These are phyloP conservation scores for Drosophila yooni DNA, from an alignment of 2,888 invertebrate species.

Conservation along the genomic window DNA sequence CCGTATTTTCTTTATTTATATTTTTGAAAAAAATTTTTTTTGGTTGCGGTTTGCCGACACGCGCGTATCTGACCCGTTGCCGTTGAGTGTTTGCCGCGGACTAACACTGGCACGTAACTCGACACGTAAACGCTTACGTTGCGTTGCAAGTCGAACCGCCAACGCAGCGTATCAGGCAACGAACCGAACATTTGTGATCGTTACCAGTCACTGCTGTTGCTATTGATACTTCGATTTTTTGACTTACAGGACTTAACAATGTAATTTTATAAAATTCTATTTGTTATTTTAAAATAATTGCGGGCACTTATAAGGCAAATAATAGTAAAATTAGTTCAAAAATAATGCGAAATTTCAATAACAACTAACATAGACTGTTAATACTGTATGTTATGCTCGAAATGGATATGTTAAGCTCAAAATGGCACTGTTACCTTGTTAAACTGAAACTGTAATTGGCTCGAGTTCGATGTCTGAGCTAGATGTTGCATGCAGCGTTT, in stretches of 20 bases:
- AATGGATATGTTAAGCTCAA: slow-evolving; percentile 49
- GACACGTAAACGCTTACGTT: slow-evolving; percentile 55
- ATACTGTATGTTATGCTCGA: slow-evolving; percentile 37
- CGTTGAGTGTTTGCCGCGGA: slow-evolving; percentile 69
- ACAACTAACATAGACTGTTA: slow-evolving; percentile 13
- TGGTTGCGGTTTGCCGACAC: slow-evolving; percentile 60
- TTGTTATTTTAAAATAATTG: background rate
- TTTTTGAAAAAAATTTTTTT: slow-evolving; percentile 34
- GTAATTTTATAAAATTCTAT: background rate
- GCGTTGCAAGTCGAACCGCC: slow-evolving; percentile 57
- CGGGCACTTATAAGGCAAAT: background rate
- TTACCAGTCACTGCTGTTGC: slow-evolving; percentile 27
- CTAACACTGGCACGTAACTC: slow-evolving; percentile 52
- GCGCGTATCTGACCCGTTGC: slow-evolving; percentile 70
- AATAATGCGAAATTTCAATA: slow-evolving; percentile 12
- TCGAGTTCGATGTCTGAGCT: slow-evolving; percentile 44
- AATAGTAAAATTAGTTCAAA: background rate
- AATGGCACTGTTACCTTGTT: slow-evolving; percentile 42
- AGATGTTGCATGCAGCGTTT: slow-evolving; percentile 40
- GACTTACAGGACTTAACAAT: no score
- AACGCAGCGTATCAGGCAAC: slow-evolving; percentile 49
- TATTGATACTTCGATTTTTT: background rate
- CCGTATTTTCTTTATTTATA: slow-evolving; percentile 25
- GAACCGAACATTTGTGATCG: slow-evolving; percentile 34
- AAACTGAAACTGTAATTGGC: slow-evolving; percentile 2